phyloP scores from a whole-genome alignment of 2,797 vertebrate species.

The Enteromius mattozi region DNA sequence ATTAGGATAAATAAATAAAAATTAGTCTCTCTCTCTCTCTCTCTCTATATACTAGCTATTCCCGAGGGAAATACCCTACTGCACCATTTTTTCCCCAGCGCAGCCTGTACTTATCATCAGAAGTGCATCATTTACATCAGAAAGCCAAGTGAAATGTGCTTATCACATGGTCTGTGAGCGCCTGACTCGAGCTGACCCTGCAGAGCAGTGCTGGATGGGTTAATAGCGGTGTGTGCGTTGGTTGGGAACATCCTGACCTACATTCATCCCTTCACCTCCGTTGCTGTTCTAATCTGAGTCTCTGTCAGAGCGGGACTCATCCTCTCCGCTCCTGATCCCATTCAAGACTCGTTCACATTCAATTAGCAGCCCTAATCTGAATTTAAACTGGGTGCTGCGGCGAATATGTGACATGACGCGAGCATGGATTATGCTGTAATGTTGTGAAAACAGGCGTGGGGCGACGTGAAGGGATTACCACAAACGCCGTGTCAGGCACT shows the following conservation, averaged over 20 bases:
- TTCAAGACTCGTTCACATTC: background rate
- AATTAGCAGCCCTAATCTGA: slow-evolving; percentile 17
- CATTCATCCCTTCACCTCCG: slow-evolving; percentile 40
- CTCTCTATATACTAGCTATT: no score
- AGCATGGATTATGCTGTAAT: slow-evolving; percentile 20
- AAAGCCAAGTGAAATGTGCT: background rate
- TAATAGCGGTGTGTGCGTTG: slow-evolving; percentile 27
- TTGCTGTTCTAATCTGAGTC: slow-evolving; percentile 41
- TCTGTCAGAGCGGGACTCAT: background rate
- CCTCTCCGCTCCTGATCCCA: background rate
- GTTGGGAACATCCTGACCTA: slow-evolving; percentile 59
- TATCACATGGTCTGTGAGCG: background rate
- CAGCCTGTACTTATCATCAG: background rate
- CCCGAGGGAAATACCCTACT: no score
- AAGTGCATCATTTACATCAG: background rate
- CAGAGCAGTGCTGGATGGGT: slow-evolving; percentile 37
- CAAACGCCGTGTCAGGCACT: background rate
- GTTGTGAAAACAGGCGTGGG: slow-evolving; percentile 29
- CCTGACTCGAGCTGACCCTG: slow-evolving; percentile 9
- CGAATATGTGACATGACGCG: background rate
- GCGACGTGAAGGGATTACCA: background rate
- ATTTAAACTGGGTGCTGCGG: background rate
- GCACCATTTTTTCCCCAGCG: no score
- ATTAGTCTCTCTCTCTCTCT: no score
- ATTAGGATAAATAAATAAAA: no score